These are phyloP conservation scores for Rhyacichthys aspro DNA, from an alignment of 2,797 vertebrate genomes.

Conservation along the genomic window DNA sequence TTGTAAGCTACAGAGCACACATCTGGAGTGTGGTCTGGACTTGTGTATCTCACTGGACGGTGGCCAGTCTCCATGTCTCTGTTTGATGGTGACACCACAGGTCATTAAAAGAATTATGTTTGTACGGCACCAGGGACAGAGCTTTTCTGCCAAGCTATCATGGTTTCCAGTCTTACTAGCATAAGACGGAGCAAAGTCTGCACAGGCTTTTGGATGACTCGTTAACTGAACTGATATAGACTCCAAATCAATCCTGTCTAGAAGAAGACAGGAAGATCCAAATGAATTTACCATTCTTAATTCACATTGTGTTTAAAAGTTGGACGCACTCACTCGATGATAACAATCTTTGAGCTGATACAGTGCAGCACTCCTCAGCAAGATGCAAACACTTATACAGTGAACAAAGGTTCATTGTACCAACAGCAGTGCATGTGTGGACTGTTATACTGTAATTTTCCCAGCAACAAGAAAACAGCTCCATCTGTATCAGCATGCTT, in stretches of 20 bases:
- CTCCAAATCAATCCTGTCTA: conserved; percentile 40
- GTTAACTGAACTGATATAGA: background rate
- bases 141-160: conserved; percentile 16
- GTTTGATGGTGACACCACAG: conserved; percentile 64
- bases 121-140: conserved; percentile 26
- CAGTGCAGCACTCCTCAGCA: conserved; percentile 59
- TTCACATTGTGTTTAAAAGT: conserved; percentile 15
- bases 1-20: conserved; percentile 65
- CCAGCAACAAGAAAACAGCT: conserved; percentile 57
- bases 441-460: conserved; percentile 65
- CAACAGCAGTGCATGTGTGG: conserved; percentile 58
- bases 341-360: conserved; percentile 65
- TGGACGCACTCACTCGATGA: conserved; percentile 53
- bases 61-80: conserved; percentile 61
- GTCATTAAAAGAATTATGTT: conserved; percentile 46
- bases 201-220: conserved; percentile 9
- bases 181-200: conserved; percentile 8
- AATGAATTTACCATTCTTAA: conserved; percentile 18
- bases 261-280: conserved; percentile 24
- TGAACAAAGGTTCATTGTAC: conserved; percentile 76
- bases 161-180: conserved; percentile 20
- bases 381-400: conserved; percentile 69
- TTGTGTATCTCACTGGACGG: conserved; percentile 68
- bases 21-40: conserved; percentile 76
- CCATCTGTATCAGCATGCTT: conserved; percentile 46